Conservation (phyloP, 1,140 invertebrate species). For the Oncopodura yosiiana region DNA sequence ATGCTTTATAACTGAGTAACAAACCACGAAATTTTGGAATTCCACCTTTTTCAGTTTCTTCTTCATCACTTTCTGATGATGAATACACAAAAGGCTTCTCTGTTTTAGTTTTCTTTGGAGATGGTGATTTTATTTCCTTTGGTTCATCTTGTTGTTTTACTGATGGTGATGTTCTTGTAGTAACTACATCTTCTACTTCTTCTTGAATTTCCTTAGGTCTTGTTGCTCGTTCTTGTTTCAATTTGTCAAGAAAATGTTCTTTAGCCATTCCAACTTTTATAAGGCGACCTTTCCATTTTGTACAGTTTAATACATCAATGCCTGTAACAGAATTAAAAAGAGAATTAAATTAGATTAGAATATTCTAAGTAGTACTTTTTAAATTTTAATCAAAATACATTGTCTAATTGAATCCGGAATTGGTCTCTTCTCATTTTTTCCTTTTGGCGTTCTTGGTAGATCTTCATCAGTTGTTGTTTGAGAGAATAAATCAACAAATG, state of each 20-base stretch:
- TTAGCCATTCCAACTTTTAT: conserved; percentile 26
- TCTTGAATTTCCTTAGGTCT: not conserved
- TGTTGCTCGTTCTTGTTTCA: conserved; percentile 12
- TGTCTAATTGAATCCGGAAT: not conserved
- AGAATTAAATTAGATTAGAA: not conserved
- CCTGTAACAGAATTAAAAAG: not conserved
- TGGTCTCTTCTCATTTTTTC: not conserved
- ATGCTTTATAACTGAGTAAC: not conserved
- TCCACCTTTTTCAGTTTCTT: conserved; percentile 1
- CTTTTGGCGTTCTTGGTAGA: not conserved
- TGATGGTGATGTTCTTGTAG: no score
- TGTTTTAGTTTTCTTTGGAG: no score
- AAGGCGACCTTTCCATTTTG: conserved; percentile 20
- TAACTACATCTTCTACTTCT: no score
- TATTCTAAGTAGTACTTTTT: not conserved
- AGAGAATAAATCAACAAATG: conserved; percentile 3
- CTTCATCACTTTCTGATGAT: no score
- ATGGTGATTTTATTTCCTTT: no score
- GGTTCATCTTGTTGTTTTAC: no score
- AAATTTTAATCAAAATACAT: not conserved
- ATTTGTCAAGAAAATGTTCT: conserved; percentile 19
- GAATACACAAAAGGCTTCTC: no score
- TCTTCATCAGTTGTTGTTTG: not conserved
- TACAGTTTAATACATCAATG: conserved; percentile 20
- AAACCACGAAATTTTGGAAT: conserved; percentile 7